These are phyloP conservation scores for Achatina immaculata DNA, from an alignment of 1,140 invertebrate species.

Conservation along the genomic window DNA sequence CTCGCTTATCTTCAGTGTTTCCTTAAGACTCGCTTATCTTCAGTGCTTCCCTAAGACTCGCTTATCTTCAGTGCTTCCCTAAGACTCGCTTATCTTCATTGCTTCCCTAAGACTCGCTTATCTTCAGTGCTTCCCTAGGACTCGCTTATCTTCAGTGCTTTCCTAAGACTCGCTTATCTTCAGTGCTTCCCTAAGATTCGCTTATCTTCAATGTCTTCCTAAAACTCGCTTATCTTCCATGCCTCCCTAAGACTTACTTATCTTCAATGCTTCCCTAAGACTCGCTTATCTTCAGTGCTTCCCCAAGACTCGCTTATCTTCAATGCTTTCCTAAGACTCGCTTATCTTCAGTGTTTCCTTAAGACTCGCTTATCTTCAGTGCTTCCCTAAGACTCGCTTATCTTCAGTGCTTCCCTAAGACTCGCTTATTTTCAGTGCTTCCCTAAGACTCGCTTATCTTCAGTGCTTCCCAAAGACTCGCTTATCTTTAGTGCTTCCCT, in stretches of 20 bases:
- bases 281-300: not conserved
- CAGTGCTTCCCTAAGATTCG: not conserved
- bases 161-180: not conserved
- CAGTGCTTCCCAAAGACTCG: not conserved
- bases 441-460: not conserved
- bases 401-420: not conserved
- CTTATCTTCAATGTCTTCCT: not conserved
- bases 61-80: not conserved
- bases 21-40: not conserved
- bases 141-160: not conserved
- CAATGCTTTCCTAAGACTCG: not conserved
- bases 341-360: not conserved
- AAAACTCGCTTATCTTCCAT: not conserved
- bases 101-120: not conserved
- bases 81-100: no score
- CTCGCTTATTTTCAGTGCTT: not conserved
- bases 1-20: constrained; percentile 1
- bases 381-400: no score
- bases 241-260: not conserved
- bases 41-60: not conserved
- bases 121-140: constrained; percentile 1
- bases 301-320: not conserved
- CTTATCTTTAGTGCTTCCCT: not conserved
- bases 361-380: not conserved
- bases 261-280: not conserved